These are phyloP conservation scores for Himalopsyche japonica DNA, from an alignment of 2,888 invertebrate species.

Conservation along the genomic window DNA sequence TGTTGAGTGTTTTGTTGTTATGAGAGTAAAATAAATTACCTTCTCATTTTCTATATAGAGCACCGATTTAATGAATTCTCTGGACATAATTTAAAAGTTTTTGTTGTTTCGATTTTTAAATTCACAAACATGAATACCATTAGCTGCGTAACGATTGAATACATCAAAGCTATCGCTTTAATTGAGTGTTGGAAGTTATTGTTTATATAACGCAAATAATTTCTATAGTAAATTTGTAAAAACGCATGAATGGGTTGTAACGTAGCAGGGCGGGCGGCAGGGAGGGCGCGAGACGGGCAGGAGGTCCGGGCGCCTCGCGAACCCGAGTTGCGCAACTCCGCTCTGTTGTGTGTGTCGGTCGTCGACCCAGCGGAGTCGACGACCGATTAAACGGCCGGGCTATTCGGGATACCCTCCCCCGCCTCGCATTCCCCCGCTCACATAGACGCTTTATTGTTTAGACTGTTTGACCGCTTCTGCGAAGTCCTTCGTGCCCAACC, in stretches of 20 bases:
- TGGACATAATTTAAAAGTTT: not conserved
- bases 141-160: not conserved
- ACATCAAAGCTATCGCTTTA: not conserved
- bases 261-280: not conserved
- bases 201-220: not conserved
- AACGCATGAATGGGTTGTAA: slow-evolving; percentile 23
- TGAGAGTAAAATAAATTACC: not conserved
- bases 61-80: not conserved
- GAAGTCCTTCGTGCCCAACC: not conserved
- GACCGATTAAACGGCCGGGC: slow-evolving; percentile 30
- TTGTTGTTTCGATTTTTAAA: not conserved
- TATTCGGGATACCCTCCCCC: slow-evolving; percentile 17
- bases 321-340: slow-evolving; percentile 52
- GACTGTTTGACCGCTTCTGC: not conserved
- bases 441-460: not conserved
- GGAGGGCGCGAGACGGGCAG: slow-evolving; percentile 6
- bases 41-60: not conserved
- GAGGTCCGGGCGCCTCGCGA: slow-evolving; percentile 8
- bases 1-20: not conserved
- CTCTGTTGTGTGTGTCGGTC: slow-evolving; percentile 47
- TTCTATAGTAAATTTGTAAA: slow-evolving; percentile 14
- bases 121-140: not conserved
- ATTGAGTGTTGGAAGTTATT: not conserved
- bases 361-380: slow-evolving; percentile 50
- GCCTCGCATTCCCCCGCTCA: not conserved